Base-by-base conservation (phyloP, 1,140 invertebrate genomes). In the Drosophila auraria region DNA sequence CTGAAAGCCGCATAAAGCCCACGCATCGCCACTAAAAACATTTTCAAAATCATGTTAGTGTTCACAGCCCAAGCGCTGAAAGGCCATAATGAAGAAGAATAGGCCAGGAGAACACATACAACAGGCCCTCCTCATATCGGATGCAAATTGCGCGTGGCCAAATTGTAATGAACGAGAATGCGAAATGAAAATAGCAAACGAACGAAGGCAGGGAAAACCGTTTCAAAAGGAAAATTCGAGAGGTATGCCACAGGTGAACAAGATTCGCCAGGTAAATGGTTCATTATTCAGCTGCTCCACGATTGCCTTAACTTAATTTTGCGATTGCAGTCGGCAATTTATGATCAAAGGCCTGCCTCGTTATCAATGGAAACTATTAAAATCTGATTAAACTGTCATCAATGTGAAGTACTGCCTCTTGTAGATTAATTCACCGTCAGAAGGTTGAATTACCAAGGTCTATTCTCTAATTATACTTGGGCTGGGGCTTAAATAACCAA, bases 131-230 rank as follows among this genome's bases (percentile, higher is more conserved):
- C 50, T 60, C 59, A 83, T 78, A 64, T 68, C 42, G 49, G 53
- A 84, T 84, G 82, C 78, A 84, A 84, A 86, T 86, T 86, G 65
- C 45, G 62, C 83, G 54, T 71, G 51, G 60, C 78, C 56, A 86
- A 86, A 65, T 78, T 72, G 65, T 61, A 61, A 84, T 73, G 44
- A 51, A 49, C 54, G 38, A 76, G 38, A 76, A 57, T 47, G 73
- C 36, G 38, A 38, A 61, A 75, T 5, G 23, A 45, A 60, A 61
- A 73, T 62, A 27, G 36, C 36, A 75, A 64, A 36, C 50, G 58
- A 63, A 49, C 12, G 6, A 30, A 30, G 6, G 53, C 36, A 7
- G 25, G 15, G 3, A 69, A 69, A 47, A 5, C 14, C 8, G 3
- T 57, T 64, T 58, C 23, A 17, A 30, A 60, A 14, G 20, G 20